Base-by-base conservation (phyloP, 2,113 vertebrate species). In the Trogon surrucura region DNA sequence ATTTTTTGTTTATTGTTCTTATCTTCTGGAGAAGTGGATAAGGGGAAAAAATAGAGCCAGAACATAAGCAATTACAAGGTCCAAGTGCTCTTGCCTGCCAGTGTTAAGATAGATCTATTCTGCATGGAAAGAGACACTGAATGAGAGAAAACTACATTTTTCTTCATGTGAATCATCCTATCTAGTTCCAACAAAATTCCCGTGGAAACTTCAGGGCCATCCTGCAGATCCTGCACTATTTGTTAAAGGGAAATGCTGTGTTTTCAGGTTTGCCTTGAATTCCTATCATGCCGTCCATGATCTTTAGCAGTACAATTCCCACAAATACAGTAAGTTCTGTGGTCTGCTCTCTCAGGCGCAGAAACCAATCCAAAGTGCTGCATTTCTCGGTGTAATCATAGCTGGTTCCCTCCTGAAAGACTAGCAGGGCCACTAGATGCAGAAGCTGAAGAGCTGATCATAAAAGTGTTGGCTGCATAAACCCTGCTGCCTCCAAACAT, bases 1-100 rank as follows among this genome's bases (percentile, higher is more conserved):
- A 32, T 25, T 51, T 72, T 61, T 44, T 87, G 20, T 17, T 86
- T 95, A 44, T 72, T 84, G 69, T 88, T 85, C 84, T 91, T 91
- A 87, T 94, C 86, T 95, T 81, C 88, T 30, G 38, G 64, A 79
- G 77, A 84, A 95, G 77, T 45, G 88, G 92, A 87, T 93, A 92
- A 93, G 27, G 41, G 36, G 3, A 36, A 62, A 20, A 32, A 53
- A 85, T 18, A 45, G 47, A 88, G 75, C 4, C 72, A 81, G 91
- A 88, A 92, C 91, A 81, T n/a, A 82, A 91, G 86, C 20, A 84
- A 91, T 91, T 64, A 93, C 80, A 86, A 86, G 83, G 77, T 60
- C 88, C 69, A 58, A 81, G 54, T 2, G 13, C 34, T 92, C 64
- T 72, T 16, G 29, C 38, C 66, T 61, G 72, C 26, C 85, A 74